Base-by-base conservation (phyloP, 2,113 vertebrate genomes). In the Diglossa brunneiventris region DNA sequence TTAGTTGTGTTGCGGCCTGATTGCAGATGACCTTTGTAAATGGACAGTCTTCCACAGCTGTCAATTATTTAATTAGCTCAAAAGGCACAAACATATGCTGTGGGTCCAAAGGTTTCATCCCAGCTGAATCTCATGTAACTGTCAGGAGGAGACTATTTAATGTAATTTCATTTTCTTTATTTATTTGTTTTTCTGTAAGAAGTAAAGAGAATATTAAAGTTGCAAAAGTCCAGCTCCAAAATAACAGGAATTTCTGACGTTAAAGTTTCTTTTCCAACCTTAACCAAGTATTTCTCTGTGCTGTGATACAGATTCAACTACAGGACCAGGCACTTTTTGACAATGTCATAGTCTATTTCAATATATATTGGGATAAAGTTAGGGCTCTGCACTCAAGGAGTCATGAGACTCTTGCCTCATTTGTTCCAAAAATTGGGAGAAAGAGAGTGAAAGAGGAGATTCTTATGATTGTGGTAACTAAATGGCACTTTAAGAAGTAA, bases 31-130 rank as follows among this genome's bases (percentile, higher is more conserved):
- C 76, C 63, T 90, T 79, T 94, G n/a, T 59, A 86, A 94, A 85
- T 22, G 39, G 75, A 49, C 31, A 50, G 80, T 23, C 35, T 92
- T 83, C 58, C 67, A 63, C 47, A 92, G 49, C 49, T 90, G 83
- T 86, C 75, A 90, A 37, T 92, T 95, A 89, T 87, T 93, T 77
- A 66, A 95, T 91, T 90, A 62, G 46, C 31, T 82, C 13, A 90
- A 84, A 89, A 90, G 24, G 28, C 82, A 91, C 66, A 78, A 84
- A 37, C 74, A n/a, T 79, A 30, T 87, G 69, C 56, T 87, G 15
- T 67, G 18, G 5, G 26, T 46, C 46, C 61, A 66, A 83, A 86
- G 72, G 58, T 61, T 80, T 64, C 59, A 62, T 55, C 42, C 22
- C 52, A 77, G 33, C 33, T 94, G 56, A 95, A 62, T 70, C 26